Evolutionary conservation across 2,888 invertebrate species (phyloP), one percentile per base, ranked within the genome.

Genomic region (Hirtodrosophila alboralis): DNA sequence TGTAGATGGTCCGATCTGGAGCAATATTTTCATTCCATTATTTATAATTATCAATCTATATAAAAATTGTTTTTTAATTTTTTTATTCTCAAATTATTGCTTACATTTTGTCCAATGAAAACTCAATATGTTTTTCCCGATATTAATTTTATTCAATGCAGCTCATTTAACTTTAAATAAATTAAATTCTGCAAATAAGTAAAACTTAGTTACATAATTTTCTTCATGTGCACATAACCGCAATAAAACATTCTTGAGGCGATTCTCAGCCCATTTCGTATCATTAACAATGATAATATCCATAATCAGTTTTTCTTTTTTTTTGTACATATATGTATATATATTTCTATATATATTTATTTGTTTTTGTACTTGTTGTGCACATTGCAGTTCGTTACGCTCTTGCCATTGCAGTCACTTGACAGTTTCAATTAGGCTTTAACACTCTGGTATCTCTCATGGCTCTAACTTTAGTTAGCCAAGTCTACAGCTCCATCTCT

Each of bases 361-460:
- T 5, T 7, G 16, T n/a, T 16, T 43, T 28, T 45, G 14, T 7
- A 16, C 37, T 13, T n/a, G 23, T 36, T 12, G 31, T 3, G 14
- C 28, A 28, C 16, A 37, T 40, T 45, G 45, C 49, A 62, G n/a
- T 43, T 30, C 37, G 59, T 33, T 68, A 47, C 62, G 56, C 14
- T 51, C 34, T 38, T 43, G 51, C 47, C 53, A 57, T 37, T 43
- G 21, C 62, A 36, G 47, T 56, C 68, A 52, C 27, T 71, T 71
- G 71, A 71, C 71, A 73, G 63, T 68, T 71, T 73, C 73, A 71
- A 71, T 71, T 71, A 71, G 73, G 64, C 73, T 53, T 71, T 71
- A 64, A 71, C 71, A 71, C 71, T 70, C 63, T 53, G 52, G 34
- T 36, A 45, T 44, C 47, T 48, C 44, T 47, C n/a, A n/a, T 38